Base-by-base conservation (phyloP, 2,113 vertebrate genomes). In the Rhinogobius similis region DNA sequence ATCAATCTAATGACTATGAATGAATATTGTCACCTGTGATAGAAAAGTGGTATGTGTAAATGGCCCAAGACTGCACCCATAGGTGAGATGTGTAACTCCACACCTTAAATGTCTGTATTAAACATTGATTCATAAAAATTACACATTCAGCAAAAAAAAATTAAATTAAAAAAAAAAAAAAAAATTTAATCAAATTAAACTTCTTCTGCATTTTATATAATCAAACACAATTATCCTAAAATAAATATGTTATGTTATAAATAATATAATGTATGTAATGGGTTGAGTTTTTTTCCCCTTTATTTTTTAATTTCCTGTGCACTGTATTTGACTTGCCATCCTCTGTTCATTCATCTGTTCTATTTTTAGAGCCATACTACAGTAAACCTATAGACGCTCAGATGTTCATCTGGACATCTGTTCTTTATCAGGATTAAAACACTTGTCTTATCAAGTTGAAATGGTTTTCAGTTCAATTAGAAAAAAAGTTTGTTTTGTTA, bases 241-340 rank as follows among this genome's bases (percentile, higher is more conserved):
- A 26, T 0, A 32, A 10, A 36, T 20, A 50, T 9, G 21, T 48
- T 20, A 1, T 61, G 29, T 36, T 13, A 55, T 55, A 14, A 26
- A 26, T 55, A n/a, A 14, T 11, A 14, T 26, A 26, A 55, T 55
- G 12, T 16, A 26, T 26, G 10, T 41, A 1, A 63, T 41, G 67
- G 81, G 76, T 84, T 84, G 82, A 70, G 75, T 79, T 86, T 79
- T 32, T 77, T 87, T 76, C 77, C 78, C 77, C n/a, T n/a, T n/a
- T n/a, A n/a, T n/a, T n/a, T n/a, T n/a, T n/a, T n/a, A n/a, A 58
- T 73, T 82, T 77, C 68, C 13, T 71, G 46, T 76, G 8, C 2
- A n/a, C 41, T 62, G 48, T 76, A 46, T 77, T 81, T 67, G 76
- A 72, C 59, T 66, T 13, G 44, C 50, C 46, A 23, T 6, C 1